Conservation (phyloP, 2,113 vertebrate genomes). For the Cynocephalus volans region DNA sequence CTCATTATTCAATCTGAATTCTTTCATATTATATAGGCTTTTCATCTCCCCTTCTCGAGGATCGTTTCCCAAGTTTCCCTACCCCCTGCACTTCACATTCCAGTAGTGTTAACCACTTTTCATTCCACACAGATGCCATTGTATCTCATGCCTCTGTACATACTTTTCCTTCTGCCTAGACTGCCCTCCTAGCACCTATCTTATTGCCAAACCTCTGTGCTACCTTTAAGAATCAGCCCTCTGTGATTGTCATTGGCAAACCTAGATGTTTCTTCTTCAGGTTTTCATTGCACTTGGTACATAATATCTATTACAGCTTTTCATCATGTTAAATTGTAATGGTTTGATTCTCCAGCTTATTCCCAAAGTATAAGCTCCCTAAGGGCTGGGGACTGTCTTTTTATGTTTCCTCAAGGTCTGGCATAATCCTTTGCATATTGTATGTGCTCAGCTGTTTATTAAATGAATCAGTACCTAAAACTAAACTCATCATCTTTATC, state of each 20-base stretch:
- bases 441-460: slow-evolving; percentile 10
- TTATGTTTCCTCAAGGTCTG: not conserved
- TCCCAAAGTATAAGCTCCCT: not conserved
- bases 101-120: not conserved
- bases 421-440: not conserved
- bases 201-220: not conserved
- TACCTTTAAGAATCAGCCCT: not conserved
- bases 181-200: not conserved
- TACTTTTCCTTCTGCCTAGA: not conserved
- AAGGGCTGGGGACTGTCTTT: not conserved
- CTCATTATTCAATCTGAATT: not conserved
- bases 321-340: not conserved
- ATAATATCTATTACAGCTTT: not conserved
- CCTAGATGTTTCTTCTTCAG: not conserved
- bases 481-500: not conserved
- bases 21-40: not conserved
- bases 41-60: not conserved
- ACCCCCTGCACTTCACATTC: not conserved
- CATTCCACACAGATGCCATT: not conserved
- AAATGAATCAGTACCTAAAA: not conserved
- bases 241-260: not conserved
- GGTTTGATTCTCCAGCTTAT: not conserved
- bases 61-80: not conserved
- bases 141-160: not conserved
- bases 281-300: not conserved